These are phyloP conservation scores for Apodemia mormo DNA, from an alignment of 2,888 invertebrate genomes.

Conservation along the genomic window DNA sequence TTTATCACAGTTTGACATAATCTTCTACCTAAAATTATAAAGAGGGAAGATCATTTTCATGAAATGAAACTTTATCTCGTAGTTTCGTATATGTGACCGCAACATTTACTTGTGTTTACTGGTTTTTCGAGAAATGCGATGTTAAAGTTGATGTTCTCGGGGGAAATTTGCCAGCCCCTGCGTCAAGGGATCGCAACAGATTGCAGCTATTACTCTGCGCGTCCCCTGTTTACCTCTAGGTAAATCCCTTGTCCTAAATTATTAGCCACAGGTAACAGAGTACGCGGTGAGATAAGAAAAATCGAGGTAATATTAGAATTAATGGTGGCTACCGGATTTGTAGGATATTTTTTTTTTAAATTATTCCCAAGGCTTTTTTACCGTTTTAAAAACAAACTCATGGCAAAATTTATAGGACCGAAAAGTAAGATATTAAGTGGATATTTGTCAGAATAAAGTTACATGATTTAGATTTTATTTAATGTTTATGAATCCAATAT, in stretches of 20 bases:
- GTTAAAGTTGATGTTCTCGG: conserved; percentile 54
- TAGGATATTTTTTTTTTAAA: neutral
- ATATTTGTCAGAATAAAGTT: too few relatives aligned
- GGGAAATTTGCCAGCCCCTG: conserved; percentile 60
- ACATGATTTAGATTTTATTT: too few relatives aligned
- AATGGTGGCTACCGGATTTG: neutral
- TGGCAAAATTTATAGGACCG: too few relatives aligned
- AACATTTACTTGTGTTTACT: neutral
- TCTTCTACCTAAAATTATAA: too few relatives aligned
- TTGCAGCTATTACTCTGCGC: conserved; percentile 25
- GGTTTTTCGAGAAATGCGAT: conserved; percentile 31
- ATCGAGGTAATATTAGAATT: conserved; percentile 17
- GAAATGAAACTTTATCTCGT: neutral
- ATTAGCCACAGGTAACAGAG: conserved; percentile 24
- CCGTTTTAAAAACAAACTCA: too few relatives aligned
- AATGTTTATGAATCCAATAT: too few relatives aligned
- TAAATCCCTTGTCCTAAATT: conserved; percentile 25
- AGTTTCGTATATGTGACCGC: neutral
- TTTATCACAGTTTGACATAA: too few relatives aligned
- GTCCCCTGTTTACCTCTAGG: conserved; percentile 17
- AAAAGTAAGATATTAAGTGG: too few relatives aligned
- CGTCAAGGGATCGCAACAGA: conserved; percentile 23
- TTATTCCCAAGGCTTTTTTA: neutral
- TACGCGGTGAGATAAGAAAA: conserved; percentile 22
- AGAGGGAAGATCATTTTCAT: too few relatives aligned